A percentile compares a stretch with the other conserved stretches of the same genome.
These are phyloP conservation scores for Pocillopora verrucosa DNA, from an alignment of 64 coral and sea anemone species.

Conservation along the genomic window DNA sequence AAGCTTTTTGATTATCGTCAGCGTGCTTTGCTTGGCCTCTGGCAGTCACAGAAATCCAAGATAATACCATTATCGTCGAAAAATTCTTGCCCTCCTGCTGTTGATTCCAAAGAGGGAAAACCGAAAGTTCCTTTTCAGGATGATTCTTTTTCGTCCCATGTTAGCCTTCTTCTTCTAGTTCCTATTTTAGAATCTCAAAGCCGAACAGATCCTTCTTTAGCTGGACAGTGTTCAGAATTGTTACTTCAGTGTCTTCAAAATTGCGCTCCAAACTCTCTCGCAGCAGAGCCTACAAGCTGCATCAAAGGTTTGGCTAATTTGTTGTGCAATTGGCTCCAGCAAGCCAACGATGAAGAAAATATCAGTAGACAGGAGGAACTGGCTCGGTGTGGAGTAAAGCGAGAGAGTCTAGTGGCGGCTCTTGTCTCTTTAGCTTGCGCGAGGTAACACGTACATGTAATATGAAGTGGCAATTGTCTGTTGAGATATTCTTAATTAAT, in stretches of 20 bases:
- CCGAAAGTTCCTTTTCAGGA: not conserved
- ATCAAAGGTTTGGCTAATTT: constrained; percentile 59
- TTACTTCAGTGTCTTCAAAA: constrained; percentile 65
- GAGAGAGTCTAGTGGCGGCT: constrained; percentile 47
- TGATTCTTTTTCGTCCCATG: constrained; percentile 67
- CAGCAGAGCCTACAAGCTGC: constrained; percentile 54
- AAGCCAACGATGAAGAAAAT: constrained; percentile 3
- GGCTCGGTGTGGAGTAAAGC: constrained; percentile 3
- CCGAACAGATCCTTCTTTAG: constrained; percentile 58
- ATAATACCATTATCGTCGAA: constrained; percentile 11
- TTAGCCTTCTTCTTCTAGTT: constrained; percentile 69
- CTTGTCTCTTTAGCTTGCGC: constrained; percentile 75
- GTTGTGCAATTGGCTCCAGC: constrained; percentile 59
- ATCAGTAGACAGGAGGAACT: not conserved
- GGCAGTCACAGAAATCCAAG: constrained; percentile 47
- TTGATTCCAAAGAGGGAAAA: not conserved
- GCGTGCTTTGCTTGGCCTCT: constrained; percentile 47
- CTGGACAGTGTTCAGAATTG: constrained; percentile 47
- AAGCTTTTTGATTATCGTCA: constrained; percentile 73
- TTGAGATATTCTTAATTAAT: too few relatives aligned
- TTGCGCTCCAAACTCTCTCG: constrained; percentile 60
- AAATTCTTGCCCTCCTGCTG: constrained; percentile 21
- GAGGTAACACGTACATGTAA: constrained; percentile 30
- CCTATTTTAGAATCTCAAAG: constrained; percentile 76
- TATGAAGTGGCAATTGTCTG: too few relatives aligned